These are phyloP conservation scores for Pterocles gutturalis DNA, from an alignment of 2,113 vertebrate species.

Conservation along the genomic window DNA sequence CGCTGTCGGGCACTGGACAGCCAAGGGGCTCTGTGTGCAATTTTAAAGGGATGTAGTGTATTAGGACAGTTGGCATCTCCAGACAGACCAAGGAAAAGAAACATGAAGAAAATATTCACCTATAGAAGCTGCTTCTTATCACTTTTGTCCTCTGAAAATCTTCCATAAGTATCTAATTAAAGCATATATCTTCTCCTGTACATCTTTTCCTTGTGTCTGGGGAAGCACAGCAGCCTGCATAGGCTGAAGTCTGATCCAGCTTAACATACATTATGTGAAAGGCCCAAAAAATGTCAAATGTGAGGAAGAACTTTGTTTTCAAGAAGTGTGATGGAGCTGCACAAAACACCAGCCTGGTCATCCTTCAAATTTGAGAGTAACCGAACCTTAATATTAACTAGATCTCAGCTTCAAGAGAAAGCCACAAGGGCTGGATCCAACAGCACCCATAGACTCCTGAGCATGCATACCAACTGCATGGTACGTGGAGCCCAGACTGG, in stretches of 20 bases:
- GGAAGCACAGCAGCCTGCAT: neutral
- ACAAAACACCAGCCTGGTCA: neutral
- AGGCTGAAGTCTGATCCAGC: neutral
- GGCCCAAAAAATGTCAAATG: neutral
- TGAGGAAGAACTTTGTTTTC: neutral
- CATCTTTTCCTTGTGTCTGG: neutral
- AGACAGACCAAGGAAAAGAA: neutral
- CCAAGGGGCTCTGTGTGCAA: neutral
- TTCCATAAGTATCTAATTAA: neutral
- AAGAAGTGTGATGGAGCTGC: neutral
- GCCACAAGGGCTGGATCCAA: neutral
- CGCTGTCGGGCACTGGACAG: accelerated
- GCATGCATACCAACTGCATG: neutral
- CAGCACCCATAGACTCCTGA: neutral
- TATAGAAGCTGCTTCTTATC: neutral
- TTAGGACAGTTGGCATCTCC: neutral
- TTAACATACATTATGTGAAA: neutral
- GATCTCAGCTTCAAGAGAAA: neutral
- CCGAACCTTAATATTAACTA: neutral
- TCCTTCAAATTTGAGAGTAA: neutral
- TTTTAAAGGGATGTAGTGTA: neutral
- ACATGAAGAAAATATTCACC: neutral
- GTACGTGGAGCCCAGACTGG: neutral
- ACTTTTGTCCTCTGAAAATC: neutral
- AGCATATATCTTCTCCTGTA: neutral